Conservation (phyloP, 2,797 vertebrate species). For the Miichthys miiuy region DNA sequence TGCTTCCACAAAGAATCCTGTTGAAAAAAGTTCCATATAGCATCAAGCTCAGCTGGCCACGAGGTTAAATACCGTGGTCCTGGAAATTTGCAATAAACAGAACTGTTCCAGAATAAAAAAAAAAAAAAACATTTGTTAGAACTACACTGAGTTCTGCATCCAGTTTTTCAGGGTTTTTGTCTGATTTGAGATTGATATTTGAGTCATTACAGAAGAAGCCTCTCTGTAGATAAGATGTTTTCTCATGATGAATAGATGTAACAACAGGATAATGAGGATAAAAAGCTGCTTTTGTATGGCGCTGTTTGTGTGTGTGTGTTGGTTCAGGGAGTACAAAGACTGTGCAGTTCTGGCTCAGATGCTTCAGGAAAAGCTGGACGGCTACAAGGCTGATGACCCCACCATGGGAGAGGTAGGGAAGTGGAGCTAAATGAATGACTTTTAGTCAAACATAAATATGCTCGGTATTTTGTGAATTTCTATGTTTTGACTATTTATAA, state of each 20-base stretch:
- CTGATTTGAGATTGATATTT: neutral
- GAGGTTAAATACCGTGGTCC: no score
- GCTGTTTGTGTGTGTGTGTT: slow-evolving; percentile 49
- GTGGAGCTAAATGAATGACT: neutral
- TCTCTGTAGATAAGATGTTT: no score
- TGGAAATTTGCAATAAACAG: no score
- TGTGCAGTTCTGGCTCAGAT: slow-evolving; percentile 95
- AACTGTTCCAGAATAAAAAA: no score
- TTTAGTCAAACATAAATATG: no score
- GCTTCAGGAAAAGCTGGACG: slow-evolving; percentile 96
- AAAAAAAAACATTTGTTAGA: no score
- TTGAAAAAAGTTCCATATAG: no score
- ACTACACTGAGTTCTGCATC: neutral
- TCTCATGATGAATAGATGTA: no score
- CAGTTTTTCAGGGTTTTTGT: neutral
- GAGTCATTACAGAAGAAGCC: neutral
- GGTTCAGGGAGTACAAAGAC: slow-evolving; percentile 93
- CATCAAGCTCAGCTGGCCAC: no score
- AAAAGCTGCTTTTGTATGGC: neutral
- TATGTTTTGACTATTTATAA: no score
- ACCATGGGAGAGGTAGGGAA: slow-evolving; percentile 95
- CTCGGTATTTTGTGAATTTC: no score
- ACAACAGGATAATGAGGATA: neutral
- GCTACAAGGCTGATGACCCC: slow-evolving; percentile 97
- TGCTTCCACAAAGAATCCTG: no score